Evolutionary conservation across 2,113 vertebrate species (phyloP).

Genomic region (Ictalurus furcatus): DNA sequence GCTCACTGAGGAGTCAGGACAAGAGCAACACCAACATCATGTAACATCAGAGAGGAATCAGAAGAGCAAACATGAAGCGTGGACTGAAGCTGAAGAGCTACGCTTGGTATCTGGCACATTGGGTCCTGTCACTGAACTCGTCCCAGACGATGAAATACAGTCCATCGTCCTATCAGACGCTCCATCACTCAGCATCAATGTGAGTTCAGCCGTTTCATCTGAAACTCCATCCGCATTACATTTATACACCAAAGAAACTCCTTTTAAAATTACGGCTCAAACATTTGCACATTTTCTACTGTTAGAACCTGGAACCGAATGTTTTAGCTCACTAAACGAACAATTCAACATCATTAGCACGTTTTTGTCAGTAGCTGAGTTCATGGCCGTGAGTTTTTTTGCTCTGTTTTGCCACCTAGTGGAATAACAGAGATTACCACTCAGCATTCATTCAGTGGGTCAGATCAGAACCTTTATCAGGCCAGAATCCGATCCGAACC

Average conservation of each 20-base stretch:
- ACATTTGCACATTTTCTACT: background rate
- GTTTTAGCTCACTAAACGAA: background rate
- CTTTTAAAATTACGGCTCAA: too few species aligned
- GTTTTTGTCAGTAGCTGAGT: background rate
- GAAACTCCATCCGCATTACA: too few species aligned
- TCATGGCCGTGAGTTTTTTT: background rate
- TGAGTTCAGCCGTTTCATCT: too few species aligned
- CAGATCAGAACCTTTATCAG: background rate
- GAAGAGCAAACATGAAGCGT: background rate
- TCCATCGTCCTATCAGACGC: background rate
- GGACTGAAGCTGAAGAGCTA: background rate
- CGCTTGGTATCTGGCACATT: background rate
- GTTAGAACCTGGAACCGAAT: background rate
- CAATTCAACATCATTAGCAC: background rate
- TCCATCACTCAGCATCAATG: background rate
- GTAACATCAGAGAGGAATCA: background rate
- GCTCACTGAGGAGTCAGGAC: background rate
- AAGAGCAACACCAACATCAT: background rate
- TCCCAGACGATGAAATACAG: constrained; percentile 5
- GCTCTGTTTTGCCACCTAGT: background rate
- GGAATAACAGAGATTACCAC: background rate
- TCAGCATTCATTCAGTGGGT: background rate
- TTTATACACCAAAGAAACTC: too few species aligned
- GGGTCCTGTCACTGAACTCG: constrained; percentile 46
- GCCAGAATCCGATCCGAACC: background rate